These are phyloP conservation scores for Noctua janthina DNA, from an alignment of 2,888 invertebrate genomes.

Conservation along the genomic window DNA sequence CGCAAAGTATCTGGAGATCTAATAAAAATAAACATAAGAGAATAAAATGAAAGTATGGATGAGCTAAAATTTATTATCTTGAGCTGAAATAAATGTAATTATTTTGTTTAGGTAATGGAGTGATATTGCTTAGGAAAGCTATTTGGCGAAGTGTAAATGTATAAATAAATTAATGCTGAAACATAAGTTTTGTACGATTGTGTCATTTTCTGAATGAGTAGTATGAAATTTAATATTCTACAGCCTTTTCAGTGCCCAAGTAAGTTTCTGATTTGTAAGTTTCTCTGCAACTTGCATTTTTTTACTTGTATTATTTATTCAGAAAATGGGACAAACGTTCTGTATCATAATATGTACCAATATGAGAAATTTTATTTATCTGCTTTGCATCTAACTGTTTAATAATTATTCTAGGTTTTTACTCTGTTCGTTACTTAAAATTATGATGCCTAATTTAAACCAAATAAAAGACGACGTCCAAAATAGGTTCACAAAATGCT, in stretches of 20 bases:
- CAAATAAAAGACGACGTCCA: conserved; percentile 32
- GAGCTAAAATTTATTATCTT: conserved; percentile 75
- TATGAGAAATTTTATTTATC: conserved; percentile 85
- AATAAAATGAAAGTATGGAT: conserved; percentile 74
- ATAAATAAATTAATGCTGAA: conserved; percentile 86
- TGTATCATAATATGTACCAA: conserved; percentile 83
- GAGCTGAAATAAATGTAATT: conserved; percentile 81
- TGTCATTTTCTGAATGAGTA: conserved; percentile 77
- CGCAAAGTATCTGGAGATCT: conserved; percentile 74
- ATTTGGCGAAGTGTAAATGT: conserved; percentile 87
- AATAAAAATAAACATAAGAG: conserved; percentile 71
- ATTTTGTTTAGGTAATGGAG: conserved; percentile 82
- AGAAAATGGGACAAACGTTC: conserved; percentile 79
- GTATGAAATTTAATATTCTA: conserved; percentile 18
- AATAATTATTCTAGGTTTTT: conserved; percentile 79
- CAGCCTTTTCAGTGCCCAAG: conserved; percentile 12
- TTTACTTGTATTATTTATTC: conserved; percentile 63
- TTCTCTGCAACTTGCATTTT: conserved; percentile 17
- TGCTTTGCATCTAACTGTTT: conserved; percentile 86
- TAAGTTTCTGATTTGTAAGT: conserved; percentile 24
- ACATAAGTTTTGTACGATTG: conserved; percentile 77
- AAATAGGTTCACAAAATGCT: not conserved
- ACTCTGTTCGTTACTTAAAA: conserved; percentile 77
- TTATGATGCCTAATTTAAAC: conserved; percentile 23
- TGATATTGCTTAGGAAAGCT: conserved; percentile 84